Conservation (phyloP, 1,140 invertebrate species). For the Macrosteles quadrilineatus region DNA sequence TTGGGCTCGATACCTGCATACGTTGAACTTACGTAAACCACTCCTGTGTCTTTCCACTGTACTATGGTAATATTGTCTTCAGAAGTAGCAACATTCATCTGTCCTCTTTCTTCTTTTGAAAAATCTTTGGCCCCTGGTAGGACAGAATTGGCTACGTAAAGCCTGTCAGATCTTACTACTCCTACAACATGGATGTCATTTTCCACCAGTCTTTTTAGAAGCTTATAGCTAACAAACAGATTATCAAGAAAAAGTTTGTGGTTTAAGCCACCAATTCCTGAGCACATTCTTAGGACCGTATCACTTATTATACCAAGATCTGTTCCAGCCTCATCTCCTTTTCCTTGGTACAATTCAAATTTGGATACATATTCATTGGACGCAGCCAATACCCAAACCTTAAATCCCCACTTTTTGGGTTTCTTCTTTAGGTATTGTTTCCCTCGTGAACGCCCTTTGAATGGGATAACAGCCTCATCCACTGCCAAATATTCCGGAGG, state of each 20-base stretch:
- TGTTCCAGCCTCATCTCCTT: not conserved
- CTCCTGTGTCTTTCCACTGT: constrained; percentile 40
- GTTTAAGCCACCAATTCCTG: constrained; percentile 31
- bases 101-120: constrained; percentile 20
- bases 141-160: too few relatives aligned
- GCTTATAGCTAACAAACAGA: too few relatives aligned
- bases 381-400: constrained; percentile 37
- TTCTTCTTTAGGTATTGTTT: constrained; percentile 45
- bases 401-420: constrained; percentile 46
- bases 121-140: not conserved
- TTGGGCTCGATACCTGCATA: constrained; percentile 18
- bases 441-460: constrained; percentile 34
- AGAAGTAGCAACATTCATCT: constrained; percentile 30
- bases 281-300: constrained; percentile 26
- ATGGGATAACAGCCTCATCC: constrained; percentile 40
- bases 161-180: too few relatives aligned
- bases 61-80: constrained; percentile 35
- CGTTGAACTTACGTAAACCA: constrained; percentile 25
- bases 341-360: constrained; percentile 43
- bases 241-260: constrained; percentile 38
- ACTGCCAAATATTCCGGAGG: constrained; percentile 44
- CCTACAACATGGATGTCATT: too few relatives aligned
- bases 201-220: too few relatives aligned
- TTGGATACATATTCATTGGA: constrained; percentile 33
- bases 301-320: constrained; percentile 32